phyloP scores from a whole-genome alignment of 2,797 vertebrate species.

The Acridotheres tristis region DNA sequence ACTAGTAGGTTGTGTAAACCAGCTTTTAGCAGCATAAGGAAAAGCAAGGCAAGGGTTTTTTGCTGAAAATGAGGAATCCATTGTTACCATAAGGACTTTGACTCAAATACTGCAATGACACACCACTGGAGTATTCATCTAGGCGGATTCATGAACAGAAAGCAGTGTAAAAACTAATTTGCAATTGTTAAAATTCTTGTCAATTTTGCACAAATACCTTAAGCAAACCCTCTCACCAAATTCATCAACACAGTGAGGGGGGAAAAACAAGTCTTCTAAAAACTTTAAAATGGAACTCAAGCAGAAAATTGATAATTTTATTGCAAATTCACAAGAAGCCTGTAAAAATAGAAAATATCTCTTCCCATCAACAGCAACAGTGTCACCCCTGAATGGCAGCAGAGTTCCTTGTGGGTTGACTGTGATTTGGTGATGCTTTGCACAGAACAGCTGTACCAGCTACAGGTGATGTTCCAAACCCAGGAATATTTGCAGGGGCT shows the following conservation, averaged over 20 bases:
- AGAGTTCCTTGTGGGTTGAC: neutral
- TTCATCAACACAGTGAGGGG: too few relatives aligned
- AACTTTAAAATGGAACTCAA: neutral
- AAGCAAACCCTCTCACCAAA: neutral
- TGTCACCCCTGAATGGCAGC: neutral
- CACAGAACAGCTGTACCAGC: neutral
- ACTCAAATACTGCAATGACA: neutral
- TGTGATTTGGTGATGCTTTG: neutral
- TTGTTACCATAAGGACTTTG: neutral
- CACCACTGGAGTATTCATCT: neutral
- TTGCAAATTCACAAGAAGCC: neutral
- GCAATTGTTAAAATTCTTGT: neutral
- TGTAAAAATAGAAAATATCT: neutral
- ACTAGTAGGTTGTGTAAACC: neutral
- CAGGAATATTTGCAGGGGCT: neutral
- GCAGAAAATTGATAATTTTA: neutral
- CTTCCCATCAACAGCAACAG: neutral
- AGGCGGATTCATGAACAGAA: neutral
- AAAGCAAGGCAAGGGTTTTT: neutral
- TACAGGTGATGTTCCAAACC: neutral
- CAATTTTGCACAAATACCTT: neutral
- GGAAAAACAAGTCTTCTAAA: rapidly evolving
- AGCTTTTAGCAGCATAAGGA: neutral
- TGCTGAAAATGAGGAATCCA: neutral
- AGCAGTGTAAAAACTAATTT: neutral